Conservation (phyloP, 2,888 invertebrate species). For the Bimastos eiseni region DNA sequence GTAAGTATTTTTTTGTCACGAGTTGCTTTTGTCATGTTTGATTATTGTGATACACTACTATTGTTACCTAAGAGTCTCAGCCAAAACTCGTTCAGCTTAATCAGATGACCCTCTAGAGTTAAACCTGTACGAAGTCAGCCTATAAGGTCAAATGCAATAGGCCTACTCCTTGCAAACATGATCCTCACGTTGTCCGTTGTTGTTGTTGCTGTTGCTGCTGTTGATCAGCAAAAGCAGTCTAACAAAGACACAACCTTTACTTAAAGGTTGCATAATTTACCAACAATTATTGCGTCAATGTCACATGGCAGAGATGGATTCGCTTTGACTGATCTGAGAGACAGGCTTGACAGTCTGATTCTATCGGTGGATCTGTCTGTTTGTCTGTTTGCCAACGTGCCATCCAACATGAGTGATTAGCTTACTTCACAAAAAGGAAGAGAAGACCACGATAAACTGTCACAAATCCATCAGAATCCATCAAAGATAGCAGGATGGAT, state of each 20-base stretch:
- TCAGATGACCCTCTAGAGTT: background rate
- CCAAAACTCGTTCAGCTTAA: background rate
- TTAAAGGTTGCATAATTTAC: background rate
- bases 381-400: background rate
- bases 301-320: background rate
- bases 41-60: background rate
- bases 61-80: background rate
- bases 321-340: background rate
- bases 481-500: background rate
- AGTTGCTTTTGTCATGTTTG: too few relatives aligned
- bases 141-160: background rate
- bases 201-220: too few relatives aligned
- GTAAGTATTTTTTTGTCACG: too few relatives aligned
- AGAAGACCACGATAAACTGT: background rate
- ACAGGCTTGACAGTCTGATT: background rate
- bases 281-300: background rate
- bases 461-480: background rate
- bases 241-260: background rate
- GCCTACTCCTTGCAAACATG: background rate
- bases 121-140: background rate
- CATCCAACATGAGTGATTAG: background rate
- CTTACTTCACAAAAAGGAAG: conserved; percentile 2
- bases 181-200: background rate
- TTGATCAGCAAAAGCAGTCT: background rate
- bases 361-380: too few relatives aligned